Percentiles rank a stretch among this genome's conserved stretches.
These are phyloP conservation scores for Drosophila macrospina DNA, from an alignment of 2,888 invertebrate species.

Conservation along the genomic window DNA sequence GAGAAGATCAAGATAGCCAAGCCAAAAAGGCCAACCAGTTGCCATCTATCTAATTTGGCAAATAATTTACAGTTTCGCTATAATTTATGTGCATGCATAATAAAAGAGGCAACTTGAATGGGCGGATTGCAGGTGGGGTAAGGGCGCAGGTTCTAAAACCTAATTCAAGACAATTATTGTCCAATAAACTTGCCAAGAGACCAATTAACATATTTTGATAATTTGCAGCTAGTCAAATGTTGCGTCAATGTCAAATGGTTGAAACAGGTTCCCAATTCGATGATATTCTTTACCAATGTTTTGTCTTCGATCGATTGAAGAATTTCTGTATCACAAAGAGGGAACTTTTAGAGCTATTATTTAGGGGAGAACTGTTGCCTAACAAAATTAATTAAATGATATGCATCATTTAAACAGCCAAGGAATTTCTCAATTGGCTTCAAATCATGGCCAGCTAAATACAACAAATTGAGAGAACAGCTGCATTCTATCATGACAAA, in stretches of 20 bases:
- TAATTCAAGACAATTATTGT: slow-evolving; percentile 55
- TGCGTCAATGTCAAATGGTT: slow-evolving; percentile 44
- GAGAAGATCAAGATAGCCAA: slow-evolving; percentile 17
- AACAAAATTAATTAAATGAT: slow-evolving; percentile 36
- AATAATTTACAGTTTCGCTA: slow-evolving; percentile 63
- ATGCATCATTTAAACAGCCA: slow-evolving; percentile 37
- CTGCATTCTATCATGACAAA: slow-evolving; percentile 50
- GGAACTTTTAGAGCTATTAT: slow-evolving; percentile 6
- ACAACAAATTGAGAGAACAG: slow-evolving; percentile 28
- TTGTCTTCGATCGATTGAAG: background rate
- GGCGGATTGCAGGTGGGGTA: background rate
- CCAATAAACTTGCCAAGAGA: slow-evolving; percentile 40
- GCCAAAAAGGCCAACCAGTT: slow-evolving; percentile 53
- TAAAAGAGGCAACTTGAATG: slow-evolving; percentile 29
- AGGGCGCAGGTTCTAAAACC: slow-evolving; percentile 26
- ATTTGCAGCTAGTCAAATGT: slow-evolving; percentile 47
- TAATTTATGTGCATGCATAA: slow-evolving; percentile 74
- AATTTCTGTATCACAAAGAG: slow-evolving; percentile 3
- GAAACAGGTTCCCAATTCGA: slow-evolving; percentile 39
- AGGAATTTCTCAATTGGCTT: slow-evolving; percentile 34
- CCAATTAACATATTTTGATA: slow-evolving; percentile 53
- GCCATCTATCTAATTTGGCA: slow-evolving; percentile 52
- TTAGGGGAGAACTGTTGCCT: background rate
- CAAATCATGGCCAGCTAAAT: slow-evolving; percentile 43
- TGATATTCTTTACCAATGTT: background rate